phyloP scores from a whole-genome alignment of 2,888 invertebrate genomes.

The Cabera pusaria region DNA sequence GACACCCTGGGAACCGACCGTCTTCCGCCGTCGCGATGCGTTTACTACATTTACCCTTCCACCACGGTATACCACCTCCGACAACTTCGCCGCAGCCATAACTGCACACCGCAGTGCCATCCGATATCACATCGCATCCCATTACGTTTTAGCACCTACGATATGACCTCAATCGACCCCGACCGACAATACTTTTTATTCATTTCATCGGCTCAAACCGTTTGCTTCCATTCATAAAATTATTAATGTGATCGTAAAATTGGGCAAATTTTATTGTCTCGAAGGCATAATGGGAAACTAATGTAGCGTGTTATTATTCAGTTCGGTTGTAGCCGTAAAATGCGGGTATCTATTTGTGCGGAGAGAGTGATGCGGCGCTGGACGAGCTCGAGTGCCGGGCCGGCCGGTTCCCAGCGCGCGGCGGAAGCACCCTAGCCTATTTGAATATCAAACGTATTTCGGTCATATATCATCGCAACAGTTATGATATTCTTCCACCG shows the following conservation, averaged over 20 bases:
- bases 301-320: conserved; percentile 84
- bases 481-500: conserved; percentile 80
- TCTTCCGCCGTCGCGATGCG: conserved; percentile 70
- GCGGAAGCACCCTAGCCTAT: conserved; percentile 74
- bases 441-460: conserved; percentile 80
- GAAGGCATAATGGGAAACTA: conserved; percentile 83
- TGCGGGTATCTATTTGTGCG: conserved; percentile 65
- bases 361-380: conserved; percentile 38
- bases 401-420: conserved; percentile 52
- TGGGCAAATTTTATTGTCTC: conserved; percentile 83
- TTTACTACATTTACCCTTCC: conserved; percentile 48
- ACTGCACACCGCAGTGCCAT: conserved; percentile 39
- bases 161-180: conserved; percentile 66
- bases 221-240: conserved; percentile 83
- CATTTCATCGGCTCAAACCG: conserved; percentile 71
- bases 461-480: conserved; percentile 76
- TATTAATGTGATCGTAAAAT: conserved; percentile 83
- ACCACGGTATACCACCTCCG: conserved; percentile 45
- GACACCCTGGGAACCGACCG: conserved; percentile 76
- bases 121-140: conserved; percentile 37
- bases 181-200: conserved; percentile 63
- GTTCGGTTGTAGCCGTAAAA: conserved; percentile 79
- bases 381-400: conserved; percentile 36
- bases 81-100: conserved; percentile 41
- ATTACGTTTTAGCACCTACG: conserved; percentile 64